Percentiles rank a stretch among this genome's conserved stretches.
phyloP scores from a whole-genome alignment of 2,113 vertebrate species.

The Glaucomys volans region DNA sequence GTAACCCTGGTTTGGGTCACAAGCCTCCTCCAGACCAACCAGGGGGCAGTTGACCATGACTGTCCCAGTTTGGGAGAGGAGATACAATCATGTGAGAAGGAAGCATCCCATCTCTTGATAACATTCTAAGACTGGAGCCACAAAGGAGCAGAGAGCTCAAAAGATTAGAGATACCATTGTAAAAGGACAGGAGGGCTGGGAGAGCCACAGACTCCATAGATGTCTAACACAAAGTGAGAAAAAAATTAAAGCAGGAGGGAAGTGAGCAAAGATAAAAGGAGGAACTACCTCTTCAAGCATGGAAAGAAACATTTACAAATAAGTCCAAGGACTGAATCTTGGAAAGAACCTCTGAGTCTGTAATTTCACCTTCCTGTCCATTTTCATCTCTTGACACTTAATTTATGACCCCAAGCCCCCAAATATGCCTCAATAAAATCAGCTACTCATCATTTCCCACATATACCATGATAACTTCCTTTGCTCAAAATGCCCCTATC shows the following conservation, averaged over 20 bases:
- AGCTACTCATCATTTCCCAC: background rate
- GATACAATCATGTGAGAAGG: background rate
- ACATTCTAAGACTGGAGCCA: background rate
- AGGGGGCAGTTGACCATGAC: background rate
- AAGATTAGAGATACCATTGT: fast-evolving
- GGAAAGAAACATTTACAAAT: background rate
- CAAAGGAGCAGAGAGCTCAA: background rate
- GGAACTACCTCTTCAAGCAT: background rate
- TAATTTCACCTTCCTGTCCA: background rate
- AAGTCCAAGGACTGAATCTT: background rate
- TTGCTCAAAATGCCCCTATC: background rate
- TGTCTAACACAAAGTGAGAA: background rate
- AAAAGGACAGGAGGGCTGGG: background rate
- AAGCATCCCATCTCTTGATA: background rate
- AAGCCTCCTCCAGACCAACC: background rate
- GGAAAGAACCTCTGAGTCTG: background rate
- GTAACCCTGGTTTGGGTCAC: background rate
- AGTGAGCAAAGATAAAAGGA: background rate
- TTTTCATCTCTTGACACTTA: background rate
- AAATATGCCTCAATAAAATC: background rate
- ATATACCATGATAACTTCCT: background rate
- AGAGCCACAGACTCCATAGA: background rate
- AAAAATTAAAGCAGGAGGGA: background rate
- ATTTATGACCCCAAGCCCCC: too few relatives aligned
- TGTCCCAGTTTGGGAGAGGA: background rate